These are phyloP conservation scores for Alsophila aescularia DNA, from an alignment of 2,888 invertebrate species.

Conservation along the genomic window DNA sequence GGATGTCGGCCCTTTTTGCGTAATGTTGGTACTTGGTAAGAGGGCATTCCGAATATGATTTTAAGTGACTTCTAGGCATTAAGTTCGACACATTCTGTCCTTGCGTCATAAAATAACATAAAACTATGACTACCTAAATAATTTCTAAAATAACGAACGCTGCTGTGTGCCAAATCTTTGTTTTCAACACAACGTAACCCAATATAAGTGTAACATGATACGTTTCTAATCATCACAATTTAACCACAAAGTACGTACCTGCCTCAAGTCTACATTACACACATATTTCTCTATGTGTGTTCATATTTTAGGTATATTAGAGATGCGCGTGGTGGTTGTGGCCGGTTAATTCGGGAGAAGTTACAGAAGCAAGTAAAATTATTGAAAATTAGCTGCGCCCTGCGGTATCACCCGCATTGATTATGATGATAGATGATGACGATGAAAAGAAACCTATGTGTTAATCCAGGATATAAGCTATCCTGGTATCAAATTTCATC, in stretches of 20 bases:
- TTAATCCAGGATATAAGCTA: too few species aligned
- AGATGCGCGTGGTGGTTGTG: not conserved
- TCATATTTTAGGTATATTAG: slow-evolving; percentile 17
- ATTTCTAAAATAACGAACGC: slow-evolving; percentile 1
- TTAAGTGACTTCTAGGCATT: too few species aligned
- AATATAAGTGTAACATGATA: slow-evolving; percentile 45
- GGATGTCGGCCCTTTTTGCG: too few species aligned
- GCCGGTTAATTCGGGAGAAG: not conserved
- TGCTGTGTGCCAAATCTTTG: slow-evolving; percentile 9
- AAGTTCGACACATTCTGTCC: too few species aligned
- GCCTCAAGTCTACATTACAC: not conserved
- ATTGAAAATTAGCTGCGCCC: too few species aligned
- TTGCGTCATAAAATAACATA: not conserved
- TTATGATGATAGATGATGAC: too few species aligned
- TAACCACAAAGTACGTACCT: slow-evolving; percentile 53
- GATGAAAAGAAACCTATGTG: too few species aligned
- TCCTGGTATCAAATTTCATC: too few species aligned
- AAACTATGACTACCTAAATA: not conserved
- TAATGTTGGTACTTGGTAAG: too few species aligned
- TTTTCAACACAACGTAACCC: slow-evolving; percentile 10
- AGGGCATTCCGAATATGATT: too few species aligned
- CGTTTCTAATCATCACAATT: slow-evolving; percentile 61
- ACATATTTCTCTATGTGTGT: slow-evolving; percentile 31
- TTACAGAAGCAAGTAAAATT: too few species aligned
- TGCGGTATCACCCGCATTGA: too few species aligned